Conservation (phyloP, 92 coral and sea anemone genomes). For the Parazoanthus swiftii region DNA sequence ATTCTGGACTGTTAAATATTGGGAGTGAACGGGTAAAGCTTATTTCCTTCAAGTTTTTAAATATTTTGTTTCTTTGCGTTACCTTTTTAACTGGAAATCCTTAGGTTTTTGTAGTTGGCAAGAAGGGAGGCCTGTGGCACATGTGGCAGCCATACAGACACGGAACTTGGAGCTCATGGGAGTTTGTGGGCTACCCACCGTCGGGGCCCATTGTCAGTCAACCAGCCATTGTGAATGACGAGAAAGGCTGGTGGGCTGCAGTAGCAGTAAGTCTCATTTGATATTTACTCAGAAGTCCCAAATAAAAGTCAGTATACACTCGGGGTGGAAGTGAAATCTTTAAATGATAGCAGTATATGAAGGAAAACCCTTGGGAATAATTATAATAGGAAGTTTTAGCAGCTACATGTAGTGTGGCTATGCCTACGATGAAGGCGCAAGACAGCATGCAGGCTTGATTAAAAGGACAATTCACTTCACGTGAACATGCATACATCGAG, state of each 20-base stretch:
- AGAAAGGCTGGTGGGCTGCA: constrained; percentile 95
- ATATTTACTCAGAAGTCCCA: neutral
- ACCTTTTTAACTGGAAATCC: neutral
- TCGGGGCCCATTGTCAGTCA: constrained; percentile 71
- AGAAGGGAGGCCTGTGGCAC: constrained; percentile 79
- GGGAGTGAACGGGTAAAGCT: neutral
- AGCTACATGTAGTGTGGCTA: too few species aligned
- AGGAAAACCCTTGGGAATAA: too few species aligned
- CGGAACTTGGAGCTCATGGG: constrained; percentile 73
- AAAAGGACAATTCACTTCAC: too few species aligned
- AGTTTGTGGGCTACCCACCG: constrained; percentile 54
- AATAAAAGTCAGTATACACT: neutral
- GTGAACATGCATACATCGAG: too few species aligned
- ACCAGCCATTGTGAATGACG: constrained; percentile 69
- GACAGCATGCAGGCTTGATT: too few species aligned
- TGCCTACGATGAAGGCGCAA: too few species aligned
- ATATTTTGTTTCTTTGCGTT: neutral
- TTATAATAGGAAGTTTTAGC: too few species aligned
- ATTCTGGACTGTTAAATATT: neutral
- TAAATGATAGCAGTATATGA: too few species aligned
- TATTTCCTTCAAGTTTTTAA: too few species aligned
- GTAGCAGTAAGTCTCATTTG: constrained; percentile 64
- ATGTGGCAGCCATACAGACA: constrained; percentile 78
- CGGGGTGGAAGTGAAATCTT: too few species aligned
- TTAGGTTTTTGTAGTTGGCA: constrained; percentile 72